Base-by-base conservation (phyloP, 2,797 vertebrate species). In the Lophius americanus region DNA sequence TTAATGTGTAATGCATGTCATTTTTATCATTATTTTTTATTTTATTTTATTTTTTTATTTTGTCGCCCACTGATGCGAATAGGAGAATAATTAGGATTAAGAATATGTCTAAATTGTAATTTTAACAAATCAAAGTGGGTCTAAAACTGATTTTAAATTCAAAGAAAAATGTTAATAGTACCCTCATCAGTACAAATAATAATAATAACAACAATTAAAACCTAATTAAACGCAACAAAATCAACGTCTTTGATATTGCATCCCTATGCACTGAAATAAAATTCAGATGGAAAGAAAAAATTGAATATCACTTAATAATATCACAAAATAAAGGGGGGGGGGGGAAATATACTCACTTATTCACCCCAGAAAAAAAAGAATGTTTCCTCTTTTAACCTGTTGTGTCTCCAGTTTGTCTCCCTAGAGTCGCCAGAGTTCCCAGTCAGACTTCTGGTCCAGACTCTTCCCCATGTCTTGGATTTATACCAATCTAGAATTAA, bases 401-500 rank as follows among this genome's bases (percentile, higher is more conserved):
- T 64, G 76, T 66, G 35, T 41, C n/a, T 59, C 52, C 72, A n/a
- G 13, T 44, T 12, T 33, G 23, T 70, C 44, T 80, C 80, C 74
- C 84, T 52, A 14, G 80, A 87, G 81, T 84, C 85, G 79, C 81
- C 63, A 43, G 68, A 5, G 44, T 61, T 84, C 81, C 83, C 87
- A 38, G 61, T 38, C 64, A 67, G 55, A 60, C 87, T 75, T 73
- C 73, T 79, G 8, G 71, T 75, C 60, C 55, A 78, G 62, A 47
- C 79, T 83, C 80, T 64, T 68, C 55, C 73, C 70, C 79, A 65
- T 84, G 70, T 81, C 85, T 86, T 85, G 76, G 90, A 93, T 93
- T 95, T 94, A 94, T 93, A 93, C 90, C 79, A 89, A 84, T 88
- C 92, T 91, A 88, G 91, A 88, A 95, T 96, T 95, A 96, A 95